A percentile compares a stretch with the other conserved stretches of the same genome.
These are phyloP conservation scores for Muscidifurax raptorellus DNA, from an alignment of 1,140 invertebrate genomes.

Conservation along the genomic window DNA sequence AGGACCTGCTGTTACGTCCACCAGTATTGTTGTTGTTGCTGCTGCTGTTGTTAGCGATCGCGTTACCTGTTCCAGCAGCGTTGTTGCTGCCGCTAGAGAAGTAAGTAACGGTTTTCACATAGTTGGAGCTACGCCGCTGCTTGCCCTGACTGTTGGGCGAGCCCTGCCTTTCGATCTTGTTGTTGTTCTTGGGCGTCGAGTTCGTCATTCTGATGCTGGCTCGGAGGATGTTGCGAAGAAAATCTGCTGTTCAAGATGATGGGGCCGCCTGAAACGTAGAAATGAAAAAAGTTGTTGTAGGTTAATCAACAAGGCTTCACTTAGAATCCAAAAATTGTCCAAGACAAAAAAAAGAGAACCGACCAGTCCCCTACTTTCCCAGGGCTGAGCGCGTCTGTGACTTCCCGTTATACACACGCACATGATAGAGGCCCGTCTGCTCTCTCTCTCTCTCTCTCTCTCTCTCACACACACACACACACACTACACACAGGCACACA, in stretches of 20 bases:
- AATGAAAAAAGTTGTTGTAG: neutral
- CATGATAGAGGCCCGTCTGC: neutral
- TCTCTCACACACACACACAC: neutral
- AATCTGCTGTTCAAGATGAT: neutral
- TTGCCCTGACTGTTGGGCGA: conserved; percentile 65
- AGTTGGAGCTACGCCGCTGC: conserved; percentile 48
- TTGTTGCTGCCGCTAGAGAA: conserved; percentile 52
- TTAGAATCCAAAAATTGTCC: neutral
- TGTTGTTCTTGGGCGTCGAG: conserved; percentile 69
- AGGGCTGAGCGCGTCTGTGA: neutral
- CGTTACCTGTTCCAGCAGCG: conserved; percentile 51
- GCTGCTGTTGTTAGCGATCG: conserved; percentile 50
- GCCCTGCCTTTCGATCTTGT: conserved; percentile 69
- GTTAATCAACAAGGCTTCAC: neutral
- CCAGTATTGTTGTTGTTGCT: conserved; percentile 28
- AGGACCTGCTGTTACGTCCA: conserved; percentile 49
- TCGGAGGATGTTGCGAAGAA: neutral
- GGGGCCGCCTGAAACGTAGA: conserved; percentile 10
- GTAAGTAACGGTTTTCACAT: conserved; percentile 48
- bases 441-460: no score
- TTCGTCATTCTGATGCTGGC: conserved; percentile 67
- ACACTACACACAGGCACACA: no score
- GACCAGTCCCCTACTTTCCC: neutral
- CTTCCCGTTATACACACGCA: conserved; percentile 5
- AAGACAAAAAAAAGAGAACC: neutral